Evolutionary conservation across 2,113 vertebrate genomes (phyloP), one percentile per base, ranked within the genome.

Genomic region (Microcebus murinus): DNA sequence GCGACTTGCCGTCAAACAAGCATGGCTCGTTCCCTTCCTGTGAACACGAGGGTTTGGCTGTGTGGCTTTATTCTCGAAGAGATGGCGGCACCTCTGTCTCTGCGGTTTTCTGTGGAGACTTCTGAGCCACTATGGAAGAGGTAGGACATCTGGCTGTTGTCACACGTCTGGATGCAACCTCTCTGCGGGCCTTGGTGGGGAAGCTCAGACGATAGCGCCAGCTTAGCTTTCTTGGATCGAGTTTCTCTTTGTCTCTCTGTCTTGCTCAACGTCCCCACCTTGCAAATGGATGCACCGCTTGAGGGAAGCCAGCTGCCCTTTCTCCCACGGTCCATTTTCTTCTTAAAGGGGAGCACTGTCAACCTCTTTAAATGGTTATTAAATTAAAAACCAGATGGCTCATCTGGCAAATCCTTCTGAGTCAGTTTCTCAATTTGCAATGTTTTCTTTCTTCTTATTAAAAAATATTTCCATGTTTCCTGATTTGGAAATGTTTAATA

Each of bases 381-480:
- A 76, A 91, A 98, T 96, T 36, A 81, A 90, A 97, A 98, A 94
- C 83, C 98, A 98, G 98, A 98, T 98, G 98, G 98, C 86, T 95
- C 45, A 91, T 94, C 97, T 98, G 98, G 98, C 98, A 98, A 71
- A 59, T 6, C 50, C 90, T 42, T 55, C 67, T 45, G 55, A 86
- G 97, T 81, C 52, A 6, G 87, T 94, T 82, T 97, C 93, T 95
- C 95, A 83, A 96, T 90, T 88, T 96, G 92, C 95, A 52, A 4
- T 97, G 96, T 97, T 98, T 97, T 95, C 95, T 98, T 84, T 90
- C 84, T 96, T 96, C 97, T 97, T 98, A 96, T 98, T 97, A 96
- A 96, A 97, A 97, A 97, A 95, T 97, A 97, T 97, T 97, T 94
- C 31, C 36, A 96, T 95, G 94, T 95, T 97, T 94, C 84, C 94